phyloP scores from a whole-genome alignment of 2,888 invertebrate species.

The Hanleya hanleyi region DNA sequence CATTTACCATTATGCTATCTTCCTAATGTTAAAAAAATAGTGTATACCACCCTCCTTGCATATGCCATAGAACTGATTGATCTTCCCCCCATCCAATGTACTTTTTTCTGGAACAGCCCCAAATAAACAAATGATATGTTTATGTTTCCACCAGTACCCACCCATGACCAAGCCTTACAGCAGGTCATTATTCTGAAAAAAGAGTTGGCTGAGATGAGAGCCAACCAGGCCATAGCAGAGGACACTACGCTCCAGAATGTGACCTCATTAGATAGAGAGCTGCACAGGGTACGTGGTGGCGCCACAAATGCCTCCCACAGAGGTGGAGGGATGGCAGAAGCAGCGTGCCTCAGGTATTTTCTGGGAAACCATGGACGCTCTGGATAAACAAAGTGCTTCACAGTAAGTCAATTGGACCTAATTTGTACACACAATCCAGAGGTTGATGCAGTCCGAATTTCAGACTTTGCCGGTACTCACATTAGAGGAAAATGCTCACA shows the following conservation, averaged over 20 bases:
- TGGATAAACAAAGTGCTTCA: no score
- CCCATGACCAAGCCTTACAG: conserved; percentile 71
- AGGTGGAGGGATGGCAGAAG: no score
- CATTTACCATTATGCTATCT: no score
- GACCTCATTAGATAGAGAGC: conserved; percentile 54
- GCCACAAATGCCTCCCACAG: no score
- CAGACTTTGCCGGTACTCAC: no score
- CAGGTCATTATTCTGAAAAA: conserved; percentile 72
- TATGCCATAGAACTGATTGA: not conserved
- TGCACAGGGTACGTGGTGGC: conserved; percentile 61
- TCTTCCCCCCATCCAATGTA: not conserved
- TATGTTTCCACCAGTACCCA: conserved; percentile 58
- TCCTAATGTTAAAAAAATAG: conserved; percentile 1
- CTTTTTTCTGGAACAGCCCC: not conserved
- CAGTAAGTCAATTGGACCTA: no score
- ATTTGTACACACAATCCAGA: no score
- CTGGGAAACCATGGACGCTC: conserved; percentile 68
- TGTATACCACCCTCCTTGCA: not conserved
- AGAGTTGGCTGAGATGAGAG: conserved; percentile 71
- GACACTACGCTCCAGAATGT: not conserved
- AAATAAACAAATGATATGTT: not conserved
- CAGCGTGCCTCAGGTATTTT: no score
- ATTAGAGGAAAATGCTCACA: no score
- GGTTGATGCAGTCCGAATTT: no score
- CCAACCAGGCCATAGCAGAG: conserved; percentile 53